A percentile compares a stretch with the other conserved stretches of the same genome.
These are phyloP conservation scores for Lordiphosa fenestrarum DNA, from an alignment of 2,888 invertebrate species.

Conservation along the genomic window DNA sequence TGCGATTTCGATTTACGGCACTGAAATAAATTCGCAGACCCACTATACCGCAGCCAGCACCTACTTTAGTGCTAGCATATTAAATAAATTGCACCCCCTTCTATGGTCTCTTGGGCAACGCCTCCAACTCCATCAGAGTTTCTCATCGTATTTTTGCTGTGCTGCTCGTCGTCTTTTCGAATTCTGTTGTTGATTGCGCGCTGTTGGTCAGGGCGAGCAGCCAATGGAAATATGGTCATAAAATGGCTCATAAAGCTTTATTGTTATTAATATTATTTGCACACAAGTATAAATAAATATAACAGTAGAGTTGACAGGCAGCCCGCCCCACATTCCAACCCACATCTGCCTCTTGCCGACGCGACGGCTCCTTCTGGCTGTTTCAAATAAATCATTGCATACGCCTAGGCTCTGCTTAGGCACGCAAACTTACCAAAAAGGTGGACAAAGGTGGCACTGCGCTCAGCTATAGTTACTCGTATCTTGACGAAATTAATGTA, in stretches of 20 bases:
- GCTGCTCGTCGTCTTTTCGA: slow-evolving; percentile 2
- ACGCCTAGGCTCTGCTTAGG: slow-evolving; percentile 38
- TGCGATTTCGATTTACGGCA: too few relatives aligned
- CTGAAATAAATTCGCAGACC: too few relatives aligned
- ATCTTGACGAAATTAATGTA: slow-evolving; percentile 37
- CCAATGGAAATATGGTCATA: slow-evolving; percentile 35
- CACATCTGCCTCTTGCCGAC: too few relatives aligned
- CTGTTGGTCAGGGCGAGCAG: slow-evolving; percentile 6
- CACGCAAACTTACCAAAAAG: slow-evolving; percentile 26
- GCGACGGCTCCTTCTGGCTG: slow-evolving; percentile 17
- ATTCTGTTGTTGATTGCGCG: slow-evolving; percentile 12
- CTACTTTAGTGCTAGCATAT: slow-evolving; percentile 6
- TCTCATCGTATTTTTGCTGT: neutral
- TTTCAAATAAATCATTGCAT: slow-evolving; percentile 49
- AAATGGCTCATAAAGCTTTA: slow-evolving; percentile 42
- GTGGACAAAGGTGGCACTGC: slow-evolving; percentile 7
- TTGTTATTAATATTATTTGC: slow-evolving; percentile 47
- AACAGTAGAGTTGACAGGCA: slow-evolving; percentile 31
- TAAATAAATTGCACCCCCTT: slow-evolving; percentile 9
- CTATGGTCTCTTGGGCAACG: slow-evolving; percentile 1
- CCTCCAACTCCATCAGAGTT: slow-evolving; percentile 1
- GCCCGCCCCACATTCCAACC: too few relatives aligned
- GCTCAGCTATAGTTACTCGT: slow-evolving; percentile 13
- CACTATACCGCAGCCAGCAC: too few relatives aligned
- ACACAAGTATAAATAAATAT: slow-evolving; percentile 37